Evolutionary conservation across 2,797 vertebrate genomes (phyloP).

Genomic region (Sciurus carolinensis): DNA sequence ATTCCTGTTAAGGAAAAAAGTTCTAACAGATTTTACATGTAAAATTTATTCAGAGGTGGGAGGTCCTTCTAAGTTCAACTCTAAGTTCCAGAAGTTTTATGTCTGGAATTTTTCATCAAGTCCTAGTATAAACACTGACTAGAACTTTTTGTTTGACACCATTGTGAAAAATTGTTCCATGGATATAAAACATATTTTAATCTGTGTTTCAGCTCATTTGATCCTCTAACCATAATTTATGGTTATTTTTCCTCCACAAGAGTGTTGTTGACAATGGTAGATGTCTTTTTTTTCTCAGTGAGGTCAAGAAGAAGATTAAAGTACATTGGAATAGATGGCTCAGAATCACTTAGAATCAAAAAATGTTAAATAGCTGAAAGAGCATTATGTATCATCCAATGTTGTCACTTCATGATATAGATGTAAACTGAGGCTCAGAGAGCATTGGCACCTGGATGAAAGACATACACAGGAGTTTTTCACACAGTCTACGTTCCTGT

Average conservation of each 20-base stretch:
- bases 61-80: conserved; percentile 73
- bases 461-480: background rate
- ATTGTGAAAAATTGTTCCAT: conserved; percentile 69
- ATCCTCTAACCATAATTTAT: conserved; percentile 56
- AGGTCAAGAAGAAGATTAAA: background rate
- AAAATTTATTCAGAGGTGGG: conserved; percentile 50
- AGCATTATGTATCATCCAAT: background rate
- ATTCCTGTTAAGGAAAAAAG: background rate
- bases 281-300: background rate
- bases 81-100: conserved; percentile 75
- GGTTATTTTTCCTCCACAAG: conserved; percentile 49
- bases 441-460: background rate
- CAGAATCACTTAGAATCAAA: background rate
- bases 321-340: background rate
- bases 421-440: background rate
- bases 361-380: background rate
- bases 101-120: conserved; percentile 81
- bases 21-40: background rate
- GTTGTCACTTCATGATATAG: background rate
- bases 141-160: conserved; percentile 79
- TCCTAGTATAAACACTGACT: conserved; percentile 75
- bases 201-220: conserved; percentile 65
- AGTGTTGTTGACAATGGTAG: background rate
- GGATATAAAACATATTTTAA: conserved; percentile 77
- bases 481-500: background rate